Base-by-base conservation (phyloP, 1,140 invertebrate species). In the Drusus annulatus region DNA sequence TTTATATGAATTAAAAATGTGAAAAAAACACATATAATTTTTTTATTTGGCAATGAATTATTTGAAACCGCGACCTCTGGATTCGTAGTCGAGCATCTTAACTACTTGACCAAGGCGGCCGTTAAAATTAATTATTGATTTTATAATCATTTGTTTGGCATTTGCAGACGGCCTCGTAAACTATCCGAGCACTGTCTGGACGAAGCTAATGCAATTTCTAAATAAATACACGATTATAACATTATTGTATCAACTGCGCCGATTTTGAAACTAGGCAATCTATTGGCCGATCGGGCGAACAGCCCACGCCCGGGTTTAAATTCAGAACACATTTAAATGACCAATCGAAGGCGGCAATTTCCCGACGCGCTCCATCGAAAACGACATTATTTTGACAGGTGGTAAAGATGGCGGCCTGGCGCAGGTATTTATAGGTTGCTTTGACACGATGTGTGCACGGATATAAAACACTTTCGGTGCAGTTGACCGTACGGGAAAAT, bases 361-460 rank as follows among this genome's bases (percentile, higher is more conserved):
- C 54, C 28, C 54, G 71, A n/a, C 5, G 28, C 71, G 52, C 51
- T n/a, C 23, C 17, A 75, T 75, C 71, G 54, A 58, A 58, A 31
- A 54, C 25, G 71, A 75, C 71, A 75, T 75, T 60, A 75, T 75
- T 75, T 75, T 75, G 71, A 75, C 71, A 75, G 52, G 60, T 75
- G 60, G 71, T 75, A 31, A 56, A 74, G 54, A 58, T 60, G 52
- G 71, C 25, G 54, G 71, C n/a, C 19, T 17, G 16, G 16, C 28
- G 5, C n/a, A 50, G 2, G 8, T 60, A 68, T 68, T 31, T 36
- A 68, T 68, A 68, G 23, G 19, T 60, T 21, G 6, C 17, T 23
- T 60, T 8, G 5, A 17, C 56, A 7, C 17, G 6, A 60, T 4
- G 23, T 60, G 17, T 60, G 19, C 19, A 10, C 7, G 23, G 56